These are phyloP conservation scores for Indicator maculatus DNA, from an alignment of 2,113 vertebrate species.

Conservation along the genomic window DNA sequence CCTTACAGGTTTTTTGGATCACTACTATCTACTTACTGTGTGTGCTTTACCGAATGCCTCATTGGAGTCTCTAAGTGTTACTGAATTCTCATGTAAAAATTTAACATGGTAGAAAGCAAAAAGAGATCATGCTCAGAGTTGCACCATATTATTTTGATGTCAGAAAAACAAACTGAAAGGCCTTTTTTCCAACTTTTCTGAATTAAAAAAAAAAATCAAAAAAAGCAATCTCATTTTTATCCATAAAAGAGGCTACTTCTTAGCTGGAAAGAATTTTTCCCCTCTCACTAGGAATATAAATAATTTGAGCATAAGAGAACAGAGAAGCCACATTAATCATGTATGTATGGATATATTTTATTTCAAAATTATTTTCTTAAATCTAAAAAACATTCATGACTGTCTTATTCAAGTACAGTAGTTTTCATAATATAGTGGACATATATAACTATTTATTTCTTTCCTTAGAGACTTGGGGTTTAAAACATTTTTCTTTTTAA, in stretches of 20 bases:
- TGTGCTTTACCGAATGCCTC: not conserved
- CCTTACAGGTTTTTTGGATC: not conserved
- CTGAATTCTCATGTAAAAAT: not conserved
- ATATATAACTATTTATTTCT: conserved; percentile 73
- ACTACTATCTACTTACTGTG: not conserved
- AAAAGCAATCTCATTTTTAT: conserved; percentile 10
- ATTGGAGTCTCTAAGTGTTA: not conserved
- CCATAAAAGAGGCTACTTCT: conserved; percentile 61
- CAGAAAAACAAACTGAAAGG: conserved; percentile 30
- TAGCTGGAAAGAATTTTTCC: conserved; percentile 57
- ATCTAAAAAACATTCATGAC: conserved; percentile 71
- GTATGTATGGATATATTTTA: conserved; percentile 62
- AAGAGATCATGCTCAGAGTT: not conserved
- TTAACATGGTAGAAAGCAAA: not conserved
- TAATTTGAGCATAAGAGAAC: conserved; percentile 66
- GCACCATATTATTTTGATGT: conserved; percentile 27
- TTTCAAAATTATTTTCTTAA: conserved; percentile 61
- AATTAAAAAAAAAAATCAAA: not conserved
- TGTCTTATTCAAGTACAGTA: conserved; percentile 40
- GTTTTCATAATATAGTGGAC: conserved; percentile 59
- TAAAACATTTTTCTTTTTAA: conserved; percentile 68
- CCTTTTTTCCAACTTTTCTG: conserved; percentile 1
- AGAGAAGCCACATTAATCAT: conserved; percentile 71
- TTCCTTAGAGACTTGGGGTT: conserved; percentile 53
- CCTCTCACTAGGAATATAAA: conserved; percentile 65